Evolutionary conservation across 2,888 invertebrate species (phyloP), one percentile per base, ranked within the genome.

Genomic region (Coelopa pilipes): DNA sequence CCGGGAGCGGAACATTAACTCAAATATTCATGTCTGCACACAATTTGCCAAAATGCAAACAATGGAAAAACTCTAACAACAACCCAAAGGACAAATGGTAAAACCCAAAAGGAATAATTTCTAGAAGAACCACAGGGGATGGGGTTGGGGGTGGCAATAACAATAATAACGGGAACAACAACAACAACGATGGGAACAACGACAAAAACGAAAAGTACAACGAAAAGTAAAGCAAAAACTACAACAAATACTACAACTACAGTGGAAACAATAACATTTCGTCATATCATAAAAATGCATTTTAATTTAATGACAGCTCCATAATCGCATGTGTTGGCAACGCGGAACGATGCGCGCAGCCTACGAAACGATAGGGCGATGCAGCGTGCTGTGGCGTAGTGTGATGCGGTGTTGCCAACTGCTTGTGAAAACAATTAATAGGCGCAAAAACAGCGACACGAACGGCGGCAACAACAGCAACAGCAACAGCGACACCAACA

Each of bases 221-320:
- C 34, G 7, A 34, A 7, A 34, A 34, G 2, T 2, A 34, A 34
- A n/a, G n/a, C n/a, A n/a, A n/a, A n/a, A n/a, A n/a, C n/a, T n/a
- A n/a, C n/a, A n/a, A n/a, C n/a, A n/a, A n/a, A n/a, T n/a, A n/a
- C 15, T 60, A 73, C 59, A 19, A 17, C 59, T 9, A 60, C 19
- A 67, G 13, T 34, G 50, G 24, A 34, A 50, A 68, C 62, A 62
- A 73, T 63, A 70, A 63, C 72, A 77, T 78, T 78, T 77, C 76
- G 75, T 79, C 76, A 79, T 78, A 78, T 77, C 77, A 76, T 76
- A 76, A 78, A 77, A 79, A 79, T 76, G 76, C 75, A 75, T 73
- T 75, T 75, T 69, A 69, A 75, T 74, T 74, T 74, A 70, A 74
- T 74, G 74, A 70, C 50, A 55, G 65, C 69, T 55, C 34, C 67